Conservation (phyloP, 37 sponge, comb jelly and placozoan species). For the Crambe crambe region DNA sequence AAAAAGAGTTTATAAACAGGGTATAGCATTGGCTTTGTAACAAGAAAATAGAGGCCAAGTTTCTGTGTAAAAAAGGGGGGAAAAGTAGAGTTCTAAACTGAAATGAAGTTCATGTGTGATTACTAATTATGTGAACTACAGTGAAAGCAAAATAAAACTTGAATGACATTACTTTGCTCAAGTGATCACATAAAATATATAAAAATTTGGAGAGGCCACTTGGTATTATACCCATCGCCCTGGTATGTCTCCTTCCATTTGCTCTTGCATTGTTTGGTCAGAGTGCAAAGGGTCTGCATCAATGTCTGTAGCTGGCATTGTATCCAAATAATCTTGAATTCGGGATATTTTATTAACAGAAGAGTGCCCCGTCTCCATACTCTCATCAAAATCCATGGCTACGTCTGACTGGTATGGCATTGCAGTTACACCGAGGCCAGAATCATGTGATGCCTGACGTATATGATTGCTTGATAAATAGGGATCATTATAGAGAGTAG, state of each 20-base stretch:
- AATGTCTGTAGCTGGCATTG: constrained; percentile 23
- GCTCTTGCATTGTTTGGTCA: constrained; percentile 24
- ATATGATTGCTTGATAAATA: constrained; percentile 58
- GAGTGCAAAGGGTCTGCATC: constrained; percentile 1
- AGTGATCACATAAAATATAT: neutral
- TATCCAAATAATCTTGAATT: constrained; percentile 3
- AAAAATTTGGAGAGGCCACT: neutral
- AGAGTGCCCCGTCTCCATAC: constrained; percentile 9
- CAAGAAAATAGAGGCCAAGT: too few relatives aligned
- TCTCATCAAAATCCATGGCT: constrained; percentile 40
- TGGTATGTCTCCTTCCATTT: constrained; percentile 11
- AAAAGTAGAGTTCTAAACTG: neutral
- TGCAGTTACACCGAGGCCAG: constrained; percentile 53
- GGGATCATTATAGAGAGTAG: constrained; percentile 58
- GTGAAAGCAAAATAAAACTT: neutral
- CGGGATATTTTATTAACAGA: neutral
- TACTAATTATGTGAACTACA: neutral
- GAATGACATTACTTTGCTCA: neutral
- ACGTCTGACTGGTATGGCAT: constrained; percentile 48
- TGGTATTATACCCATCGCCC: neutral
- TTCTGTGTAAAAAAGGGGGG: neutral
- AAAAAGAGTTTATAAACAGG: too few relatives aligned
- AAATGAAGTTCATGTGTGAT: neutral
- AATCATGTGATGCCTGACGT: constrained; percentile 61
- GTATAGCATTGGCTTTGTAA: too few relatives aligned